phyloP scores from a whole-genome alignment of 2,888 invertebrate species.

The Diaprepes abbreviatus region DNA sequence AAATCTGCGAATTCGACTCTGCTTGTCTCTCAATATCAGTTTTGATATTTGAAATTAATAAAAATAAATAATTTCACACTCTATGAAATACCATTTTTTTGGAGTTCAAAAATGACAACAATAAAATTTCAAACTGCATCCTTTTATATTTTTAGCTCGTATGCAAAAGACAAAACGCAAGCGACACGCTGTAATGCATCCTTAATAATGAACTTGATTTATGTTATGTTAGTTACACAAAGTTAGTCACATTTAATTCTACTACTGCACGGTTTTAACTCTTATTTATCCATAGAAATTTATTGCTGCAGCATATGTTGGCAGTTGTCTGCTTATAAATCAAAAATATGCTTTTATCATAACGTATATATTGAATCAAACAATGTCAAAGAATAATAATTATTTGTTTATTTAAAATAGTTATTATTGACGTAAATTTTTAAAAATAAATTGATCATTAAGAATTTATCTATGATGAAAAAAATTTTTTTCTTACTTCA shows the following conservation, averaged over 20 bases:
- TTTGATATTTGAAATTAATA: too few relatives aligned
- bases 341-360: not conserved
- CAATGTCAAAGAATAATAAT: too few relatives aligned
- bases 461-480: too few relatives aligned
- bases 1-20: too few relatives aligned
- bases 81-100: too few relatives aligned
- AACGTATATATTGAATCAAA: not conserved
- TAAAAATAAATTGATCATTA: too few relatives aligned
- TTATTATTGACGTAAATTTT: too few relatives aligned
- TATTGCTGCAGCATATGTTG: conserved; percentile 46
- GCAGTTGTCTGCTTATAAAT: conserved; percentile 30
- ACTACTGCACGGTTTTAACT: conserved; percentile 41
- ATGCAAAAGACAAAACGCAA: conserved; percentile 37
- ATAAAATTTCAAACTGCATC: not conserved
- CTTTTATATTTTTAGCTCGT: conserved; percentile 32
- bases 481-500: too few relatives aligned
- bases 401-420: too few relatives aligned
- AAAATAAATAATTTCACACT: too few relatives aligned
- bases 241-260: conserved; percentile 44
- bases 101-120: not conserved
- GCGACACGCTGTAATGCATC: conserved; percentile 44
- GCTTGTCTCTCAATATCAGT: too few relatives aligned
- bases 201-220: conserved; percentile 49
- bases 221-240: conserved; percentile 46
- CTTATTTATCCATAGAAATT: conserved; percentile 46